Evolutionary conservation across 2,113 vertebrate genomes (phyloP).

Genomic region (Pipra filicauda): DNA sequence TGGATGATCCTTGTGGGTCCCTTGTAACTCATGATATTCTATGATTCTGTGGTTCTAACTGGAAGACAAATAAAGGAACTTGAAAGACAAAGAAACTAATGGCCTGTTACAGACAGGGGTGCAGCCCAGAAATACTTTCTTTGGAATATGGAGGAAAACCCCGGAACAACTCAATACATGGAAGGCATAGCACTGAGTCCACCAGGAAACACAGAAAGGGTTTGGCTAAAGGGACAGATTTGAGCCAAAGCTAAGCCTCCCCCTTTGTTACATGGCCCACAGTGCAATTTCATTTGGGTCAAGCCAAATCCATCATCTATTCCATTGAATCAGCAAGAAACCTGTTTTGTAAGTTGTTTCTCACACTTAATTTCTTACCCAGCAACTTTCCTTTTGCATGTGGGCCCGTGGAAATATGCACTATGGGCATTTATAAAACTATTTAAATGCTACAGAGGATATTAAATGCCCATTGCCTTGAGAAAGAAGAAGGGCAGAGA

Average conservation of each 20-base stretch:
- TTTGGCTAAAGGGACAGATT: neutral
- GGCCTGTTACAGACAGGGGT: neutral
- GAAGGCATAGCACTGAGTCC: neutral
- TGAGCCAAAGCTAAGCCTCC: neutral
- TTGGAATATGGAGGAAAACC: neutral
- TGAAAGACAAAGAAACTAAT: neutral
- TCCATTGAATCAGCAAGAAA: neutral
- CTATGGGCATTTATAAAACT: neutral
- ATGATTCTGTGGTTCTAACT: neutral
- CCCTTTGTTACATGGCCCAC: neutral
- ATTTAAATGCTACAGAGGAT: neutral
- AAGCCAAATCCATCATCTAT: neutral
- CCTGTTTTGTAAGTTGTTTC: neutral
- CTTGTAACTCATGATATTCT: neutral
- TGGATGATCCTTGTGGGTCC: accelerated
- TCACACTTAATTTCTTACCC: neutral
- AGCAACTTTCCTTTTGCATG: neutral
- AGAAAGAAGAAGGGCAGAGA: neutral
- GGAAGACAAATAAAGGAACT: neutral
- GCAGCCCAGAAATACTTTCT: neutral
- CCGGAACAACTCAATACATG: accelerated
- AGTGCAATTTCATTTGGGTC: neutral
- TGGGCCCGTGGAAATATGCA: neutral
- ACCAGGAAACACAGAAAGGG: neutral
- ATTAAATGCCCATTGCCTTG: neutral